These are phyloP conservation scores for Ephialtes manifestator DNA, from an alignment of 2,888 invertebrate species.

Conservation along the genomic window DNA sequence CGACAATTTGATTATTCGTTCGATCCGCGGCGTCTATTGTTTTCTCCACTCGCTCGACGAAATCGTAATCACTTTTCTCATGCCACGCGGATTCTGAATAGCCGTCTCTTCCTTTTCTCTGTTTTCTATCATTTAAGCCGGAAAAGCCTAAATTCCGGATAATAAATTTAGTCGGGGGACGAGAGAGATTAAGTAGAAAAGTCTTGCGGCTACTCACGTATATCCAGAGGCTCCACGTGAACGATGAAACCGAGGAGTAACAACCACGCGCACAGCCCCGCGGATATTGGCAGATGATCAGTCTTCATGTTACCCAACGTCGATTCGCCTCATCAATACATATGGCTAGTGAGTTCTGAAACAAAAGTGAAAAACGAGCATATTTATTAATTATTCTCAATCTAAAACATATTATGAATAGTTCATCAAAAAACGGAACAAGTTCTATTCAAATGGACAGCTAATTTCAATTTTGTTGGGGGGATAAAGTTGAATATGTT, in stretches of 20 bases:
- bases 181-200: constrained; percentile 46
- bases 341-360: constrained; percentile 74
- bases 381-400: constrained; percentile 1
- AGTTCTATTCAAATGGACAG: no score
- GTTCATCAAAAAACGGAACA: no score
- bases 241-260: constrained; percentile 77
- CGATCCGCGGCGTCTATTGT: constrained; percentile 48
- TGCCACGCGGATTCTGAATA: constrained; percentile 47
- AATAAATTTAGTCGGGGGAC: constrained; percentile 37
- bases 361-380: background rate
- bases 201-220: constrained; percentile 78
- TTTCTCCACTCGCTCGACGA: constrained; percentile 33
- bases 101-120: background rate
- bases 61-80: constrained; percentile 52
- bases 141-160: background rate
- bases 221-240: constrained; percentile 79
- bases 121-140: background rate
- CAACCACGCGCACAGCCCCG: constrained; percentile 77
- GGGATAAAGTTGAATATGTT: no score
- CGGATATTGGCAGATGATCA: constrained; percentile 80
- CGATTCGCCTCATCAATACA: constrained; percentile 81
- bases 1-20: constrained; percentile 61
- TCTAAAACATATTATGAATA: background rate
- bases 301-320: constrained; percentile 82
- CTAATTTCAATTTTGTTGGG: no score